Percentiles rank a stretch among this genome's conserved stretches.
Conservation (phyloP, 2,113 vertebrate genomes). For the Microcebus lehilahytsara region DNA sequence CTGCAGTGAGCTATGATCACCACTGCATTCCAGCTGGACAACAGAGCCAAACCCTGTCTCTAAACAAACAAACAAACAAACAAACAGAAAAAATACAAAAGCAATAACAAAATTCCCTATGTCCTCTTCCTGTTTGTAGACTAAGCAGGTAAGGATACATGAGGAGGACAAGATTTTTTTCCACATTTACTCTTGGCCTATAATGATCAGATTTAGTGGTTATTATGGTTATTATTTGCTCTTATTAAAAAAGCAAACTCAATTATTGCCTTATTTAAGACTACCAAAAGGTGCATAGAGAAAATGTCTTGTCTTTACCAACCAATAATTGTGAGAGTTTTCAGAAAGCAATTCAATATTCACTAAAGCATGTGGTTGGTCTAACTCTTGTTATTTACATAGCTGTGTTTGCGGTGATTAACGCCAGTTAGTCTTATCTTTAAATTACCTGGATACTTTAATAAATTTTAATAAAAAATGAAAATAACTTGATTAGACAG, state of each 20-base stretch:
- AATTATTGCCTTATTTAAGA: neutral
- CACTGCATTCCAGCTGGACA: too few species aligned
- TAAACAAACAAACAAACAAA: too few species aligned
- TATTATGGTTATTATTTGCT: neutral
- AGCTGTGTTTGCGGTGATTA: neutral
- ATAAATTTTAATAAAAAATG: conserved; percentile 21
- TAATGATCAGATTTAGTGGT: neutral
- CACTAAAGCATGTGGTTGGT: neutral
- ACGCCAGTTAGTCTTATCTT: neutral
- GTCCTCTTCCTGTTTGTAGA: neutral
- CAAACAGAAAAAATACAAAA: neutral
- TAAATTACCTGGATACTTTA: neutral
- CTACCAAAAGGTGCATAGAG: neutral
- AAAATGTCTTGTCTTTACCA: neutral
- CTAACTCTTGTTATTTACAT: neutral
- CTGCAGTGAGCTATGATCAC: too few species aligned
- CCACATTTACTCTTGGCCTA: neutral
- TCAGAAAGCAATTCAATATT: neutral
- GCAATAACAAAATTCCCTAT: neutral
- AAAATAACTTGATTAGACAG: neutral
- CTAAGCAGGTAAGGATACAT: neutral
- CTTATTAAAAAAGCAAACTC: neutral
- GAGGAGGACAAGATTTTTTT: neutral
- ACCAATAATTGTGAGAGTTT: neutral
- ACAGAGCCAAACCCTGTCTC: too few species aligned